Conservation (phyloP, 2,888 invertebrate genomes). For the Drosophila ezoana region DNA sequence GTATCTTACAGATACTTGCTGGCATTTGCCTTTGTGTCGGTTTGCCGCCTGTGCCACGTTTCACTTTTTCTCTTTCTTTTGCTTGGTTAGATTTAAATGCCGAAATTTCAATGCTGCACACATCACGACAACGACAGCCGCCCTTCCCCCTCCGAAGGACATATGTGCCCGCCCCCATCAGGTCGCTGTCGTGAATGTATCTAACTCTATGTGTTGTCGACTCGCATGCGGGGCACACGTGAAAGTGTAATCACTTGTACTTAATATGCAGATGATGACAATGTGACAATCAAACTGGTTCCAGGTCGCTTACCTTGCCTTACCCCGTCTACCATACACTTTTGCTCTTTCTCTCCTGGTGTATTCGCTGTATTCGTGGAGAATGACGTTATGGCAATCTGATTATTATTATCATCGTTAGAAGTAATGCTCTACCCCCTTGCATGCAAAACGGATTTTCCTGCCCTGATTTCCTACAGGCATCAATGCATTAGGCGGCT, state of each 20-base stretch:
- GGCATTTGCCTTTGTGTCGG: constrained; percentile 40
- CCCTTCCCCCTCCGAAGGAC: constrained; percentile 15
- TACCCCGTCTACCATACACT: constrained; percentile 28
- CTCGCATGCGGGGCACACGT: constrained; percentile 42
- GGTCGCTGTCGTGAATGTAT: constrained; percentile 19
- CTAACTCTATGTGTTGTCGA: constrained; percentile 29
- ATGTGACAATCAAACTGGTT: constrained; percentile 80
- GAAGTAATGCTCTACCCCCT: constrained; percentile 50
- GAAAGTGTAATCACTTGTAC: constrained; percentile 77
- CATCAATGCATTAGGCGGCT: constrained; percentile 64
- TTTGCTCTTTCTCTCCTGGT: neutral
- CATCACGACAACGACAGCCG: constrained; percentile 46
- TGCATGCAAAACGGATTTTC: constrained; percentile 55
- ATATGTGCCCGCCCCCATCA: constrained; percentile 12
- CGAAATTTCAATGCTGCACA: constrained; percentile 76
- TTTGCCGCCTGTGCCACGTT: constrained; percentile 26
- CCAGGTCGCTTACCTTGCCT: constrained; percentile 62
- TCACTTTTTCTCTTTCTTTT: constrained; percentile 49
- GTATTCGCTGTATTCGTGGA: constrained; percentile 6
- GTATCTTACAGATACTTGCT: constrained; percentile 49
- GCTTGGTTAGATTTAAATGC: constrained; percentile 77
- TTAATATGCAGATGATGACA: constrained; percentile 79
- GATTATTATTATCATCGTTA: constrained; percentile 79
- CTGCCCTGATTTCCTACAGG: constrained; percentile 57
- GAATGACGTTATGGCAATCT: constrained; percentile 68